These are phyloP conservation scores for Aplysina aerophoba DNA, from an alignment of 37 sponge, comb jelly and placozoan genomes.

Conservation along the genomic window DNA sequence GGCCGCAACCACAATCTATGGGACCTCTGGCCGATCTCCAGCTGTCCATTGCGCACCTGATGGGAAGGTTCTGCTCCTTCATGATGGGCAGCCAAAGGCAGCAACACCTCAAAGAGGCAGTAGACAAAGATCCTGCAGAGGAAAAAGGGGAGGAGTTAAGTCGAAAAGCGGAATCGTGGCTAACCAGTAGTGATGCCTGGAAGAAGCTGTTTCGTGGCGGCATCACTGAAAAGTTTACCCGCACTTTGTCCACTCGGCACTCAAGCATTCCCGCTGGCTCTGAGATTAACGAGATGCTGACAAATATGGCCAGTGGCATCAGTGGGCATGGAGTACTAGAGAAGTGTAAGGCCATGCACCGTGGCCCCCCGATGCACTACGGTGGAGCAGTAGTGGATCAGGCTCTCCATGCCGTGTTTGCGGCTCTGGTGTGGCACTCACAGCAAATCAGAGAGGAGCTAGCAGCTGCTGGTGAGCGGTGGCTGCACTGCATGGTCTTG, in stretches of 20 bases:
- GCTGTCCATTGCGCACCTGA: conserved; percentile 57
- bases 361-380: conserved; percentile 54
- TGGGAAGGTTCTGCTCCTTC: conserved; percentile 61
- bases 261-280: conserved; percentile 70
- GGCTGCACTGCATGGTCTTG: too few relatives aligned
- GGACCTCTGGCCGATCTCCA: conserved; percentile 59
- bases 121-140: neutral
- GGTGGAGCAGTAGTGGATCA: conserved; percentile 82
- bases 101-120: neutral
- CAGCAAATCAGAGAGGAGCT: conserved; percentile 85
- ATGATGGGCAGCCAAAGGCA: neutral
- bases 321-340: conserved; percentile 17
- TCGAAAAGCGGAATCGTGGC: conserved; percentile 21
- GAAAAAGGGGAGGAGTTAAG: conserved; percentile 37
- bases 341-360: conserved; percentile 40
- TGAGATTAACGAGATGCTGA: conserved; percentile 40
- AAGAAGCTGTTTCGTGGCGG: conserved; percentile 91
- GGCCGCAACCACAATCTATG: neutral
- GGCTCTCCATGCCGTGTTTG: conserved; percentile 89
- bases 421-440: conserved; percentile 92
- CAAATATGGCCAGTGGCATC: conserved; percentile 50
- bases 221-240: conserved; percentile 18
- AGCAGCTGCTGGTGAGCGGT: neutral
- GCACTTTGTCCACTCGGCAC: conserved; percentile 29
- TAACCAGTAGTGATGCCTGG: conserved; percentile 76